phyloP scores from a whole-genome alignment of 2,797 vertebrate species.

The Premnoplex brunnescens region DNA sequence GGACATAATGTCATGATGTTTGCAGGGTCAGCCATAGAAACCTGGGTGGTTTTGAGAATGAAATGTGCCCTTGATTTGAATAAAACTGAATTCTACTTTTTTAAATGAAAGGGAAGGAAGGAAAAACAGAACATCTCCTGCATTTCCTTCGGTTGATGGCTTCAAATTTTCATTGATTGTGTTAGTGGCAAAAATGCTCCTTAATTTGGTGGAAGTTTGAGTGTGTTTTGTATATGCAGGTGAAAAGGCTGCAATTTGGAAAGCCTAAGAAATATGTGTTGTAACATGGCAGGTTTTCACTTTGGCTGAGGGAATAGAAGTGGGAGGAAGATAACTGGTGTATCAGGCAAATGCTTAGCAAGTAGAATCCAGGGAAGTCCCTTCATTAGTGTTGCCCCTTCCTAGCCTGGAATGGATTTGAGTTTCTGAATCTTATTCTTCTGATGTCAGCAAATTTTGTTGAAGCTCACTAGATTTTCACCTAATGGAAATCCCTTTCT shows the following conservation, averaged over 20 bases:
- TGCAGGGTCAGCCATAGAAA: neutral
- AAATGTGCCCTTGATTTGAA: neutral
- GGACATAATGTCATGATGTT: neutral
- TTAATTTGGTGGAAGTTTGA: neutral
- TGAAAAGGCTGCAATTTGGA: neutral
- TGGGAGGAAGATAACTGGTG: neutral
- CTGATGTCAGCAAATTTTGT: neutral
- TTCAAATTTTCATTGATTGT: neutral
- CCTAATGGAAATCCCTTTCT: neutral
- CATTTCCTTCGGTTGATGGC: neutral
- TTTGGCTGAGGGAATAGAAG: neutral
- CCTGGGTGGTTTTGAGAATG: neutral
- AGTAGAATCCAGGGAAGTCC: neutral
- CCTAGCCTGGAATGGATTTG: neutral
- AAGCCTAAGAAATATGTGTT: neutral
- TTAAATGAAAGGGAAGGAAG: neutral
- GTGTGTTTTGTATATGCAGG: neutral
- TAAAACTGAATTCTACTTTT: neutral
- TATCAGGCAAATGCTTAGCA: rapidly evolving
- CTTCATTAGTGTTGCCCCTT: neutral
- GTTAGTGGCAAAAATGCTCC: neutral
- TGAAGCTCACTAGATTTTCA: neutral
- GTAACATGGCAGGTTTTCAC: neutral
- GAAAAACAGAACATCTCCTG: too few relatives aligned
- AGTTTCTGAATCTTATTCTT: neutral